Percentiles rank a stretch among this genome's conserved stretches.
These are phyloP conservation scores for Pantherophis alleghaniensis DNA, from an alignment of 2,797 vertebrate genomes.

Conservation along the genomic window DNA sequence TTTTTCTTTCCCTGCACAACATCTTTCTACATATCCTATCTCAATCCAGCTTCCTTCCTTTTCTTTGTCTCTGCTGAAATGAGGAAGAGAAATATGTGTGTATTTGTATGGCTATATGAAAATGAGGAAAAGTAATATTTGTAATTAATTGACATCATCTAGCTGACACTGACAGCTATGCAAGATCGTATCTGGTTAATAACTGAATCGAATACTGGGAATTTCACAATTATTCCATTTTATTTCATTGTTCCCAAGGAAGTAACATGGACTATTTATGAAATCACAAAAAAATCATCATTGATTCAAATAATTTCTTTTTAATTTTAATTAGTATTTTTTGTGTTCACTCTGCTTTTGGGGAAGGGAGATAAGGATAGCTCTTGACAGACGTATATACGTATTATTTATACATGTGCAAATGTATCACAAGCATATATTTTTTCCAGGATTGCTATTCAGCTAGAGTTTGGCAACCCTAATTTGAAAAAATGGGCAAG, in stretches of 20 bases:
- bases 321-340: not conserved
- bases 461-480: not conserved
- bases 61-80: not conserved
- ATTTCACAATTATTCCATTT: not conserved
- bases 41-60: not conserved
- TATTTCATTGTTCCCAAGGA: not conserved
- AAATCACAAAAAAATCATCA: not conserved
- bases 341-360: not conserved
- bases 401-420: not conserved
- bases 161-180: not conserved
- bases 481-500: not conserved
- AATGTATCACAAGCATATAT: not conserved
- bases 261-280: not conserved
- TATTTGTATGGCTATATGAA: not conserved
- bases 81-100: not conserved
- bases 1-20: not conserved
- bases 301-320: not conserved
- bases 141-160: not conserved
- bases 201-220: not conserved
- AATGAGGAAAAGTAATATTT: not conserved
- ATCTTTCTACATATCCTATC: not conserved
- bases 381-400: not conserved
- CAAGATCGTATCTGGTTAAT: not conserved
- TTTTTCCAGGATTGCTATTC: not conserved
- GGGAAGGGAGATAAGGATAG: not conserved